Evolutionary conservation across 2,113 vertebrate species (phyloP), one percentile per base, ranked within the genome.

Genomic region (Petrocephalus microphthalmus): DNA sequence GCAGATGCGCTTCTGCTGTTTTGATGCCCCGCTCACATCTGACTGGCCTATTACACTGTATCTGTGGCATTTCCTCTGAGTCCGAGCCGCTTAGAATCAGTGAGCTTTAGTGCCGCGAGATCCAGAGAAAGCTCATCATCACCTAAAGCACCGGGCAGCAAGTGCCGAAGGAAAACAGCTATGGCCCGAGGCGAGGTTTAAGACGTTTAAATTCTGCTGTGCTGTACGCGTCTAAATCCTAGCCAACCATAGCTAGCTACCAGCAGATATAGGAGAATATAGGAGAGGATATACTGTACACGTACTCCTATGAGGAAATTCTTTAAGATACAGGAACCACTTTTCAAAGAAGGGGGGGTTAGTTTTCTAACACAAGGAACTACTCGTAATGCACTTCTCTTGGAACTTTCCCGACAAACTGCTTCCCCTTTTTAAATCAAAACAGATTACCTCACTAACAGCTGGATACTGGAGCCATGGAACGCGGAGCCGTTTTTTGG

Each of bases 361-460:
- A 22, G 42, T 8, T 37, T 47, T 42, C 51, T 25, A 67, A 87
- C 45, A 60, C 42, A 74, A 29, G 20, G n/a, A 25, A 47, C 45
- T 87, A 45, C 57, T 33, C 49, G 6, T 25, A 51, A 49, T n/a
- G 10, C 15, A 25, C 45, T 19, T 74, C 47, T 29, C 57, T 90
- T 85, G 88, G 78, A 90, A 90, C 85, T 56, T 52, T 45, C 84
- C 49, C 13, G 19, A 78, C 82, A 17, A 86, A 85, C 87, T 82
- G 87, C 19, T 47, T 87, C 83, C 87, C 71, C 22, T 71, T 87
- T 82, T 91, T 91, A 17, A 90, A 90, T 90, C 25, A 86, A 89
- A 89, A 89, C 89, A 88, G 88, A n/a, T 60, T 53, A 85, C 56
- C 88, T 82, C 53, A 17, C 37, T 54, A 52, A 86, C 90, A 56